Base-by-base conservation (phyloP, 2,797 vertebrate genomes). In the Gouania willdenowi region DNA sequence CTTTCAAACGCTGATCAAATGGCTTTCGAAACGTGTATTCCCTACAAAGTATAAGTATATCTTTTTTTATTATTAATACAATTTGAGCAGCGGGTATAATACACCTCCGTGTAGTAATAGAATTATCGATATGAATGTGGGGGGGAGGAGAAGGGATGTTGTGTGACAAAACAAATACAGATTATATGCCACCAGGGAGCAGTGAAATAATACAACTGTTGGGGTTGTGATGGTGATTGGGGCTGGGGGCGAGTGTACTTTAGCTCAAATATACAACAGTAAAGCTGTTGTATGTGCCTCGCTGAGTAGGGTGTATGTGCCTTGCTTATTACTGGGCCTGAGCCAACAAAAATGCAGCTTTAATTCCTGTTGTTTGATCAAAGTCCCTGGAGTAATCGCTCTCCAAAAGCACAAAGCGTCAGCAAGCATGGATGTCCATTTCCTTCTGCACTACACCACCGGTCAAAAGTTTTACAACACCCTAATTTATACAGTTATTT, bases 371-470 rank as follows among this genome's bases (percentile, higher is more conserved):
- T 63, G 65, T 72, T 62, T 22, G 28, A 61, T 68, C 66, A 72
- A 62, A 50, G 49, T 75, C 83, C 55, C 75, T 12, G 19, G 73
- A 76, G 81, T 78, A 77, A 77, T 77, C 62, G 56, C 29, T 72
- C 37, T n/a, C n/a, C n/a, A 56, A 56, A 67, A 75, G 71, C 75
- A 71, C 70, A 58, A 66, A 72, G 48, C 39, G 8, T 18, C 27
- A 40, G 57, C 40, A 30, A 53, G 41, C 51, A 41, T 62, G 46
- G 62, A 63, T 48, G 64, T 36, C 69, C 64, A 54, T 79, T 81
- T 79, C 58, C 69, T 80, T 75, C 61, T 62, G 58, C 40, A 74
- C n/a, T n/a, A n/a, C n/a, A n/a, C n/a, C n/a, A n/a, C n/a, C n/a
- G n/a, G n/a, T n/a, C n/a, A n/a, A n/a, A n/a, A n/a, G n/a, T n/a